These are phyloP conservation scores for Rhinoderma darwinii DNA, from an alignment of 2,113 vertebrate species.

Conservation along the genomic window DNA sequence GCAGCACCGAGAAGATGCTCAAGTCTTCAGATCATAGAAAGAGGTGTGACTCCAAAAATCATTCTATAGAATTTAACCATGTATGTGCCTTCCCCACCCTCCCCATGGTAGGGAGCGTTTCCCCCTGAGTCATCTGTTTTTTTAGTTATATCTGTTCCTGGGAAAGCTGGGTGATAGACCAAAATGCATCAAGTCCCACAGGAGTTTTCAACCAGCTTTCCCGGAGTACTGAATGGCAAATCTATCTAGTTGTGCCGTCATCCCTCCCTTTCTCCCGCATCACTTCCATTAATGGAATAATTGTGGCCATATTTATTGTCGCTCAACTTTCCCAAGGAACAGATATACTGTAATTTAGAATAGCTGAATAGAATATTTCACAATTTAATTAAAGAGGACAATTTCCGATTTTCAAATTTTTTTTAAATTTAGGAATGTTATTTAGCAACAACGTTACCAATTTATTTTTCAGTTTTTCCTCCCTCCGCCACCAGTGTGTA, in stretches of 20 bases:
- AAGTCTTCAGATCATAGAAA: slow-evolving; percentile 86
- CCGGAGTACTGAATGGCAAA: background rate
- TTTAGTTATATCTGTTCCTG: background rate
- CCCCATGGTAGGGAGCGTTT: background rate
- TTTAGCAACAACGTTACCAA: too few relatives aligned
- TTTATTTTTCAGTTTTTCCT: too few relatives aligned
- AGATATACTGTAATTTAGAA: too few relatives aligned
- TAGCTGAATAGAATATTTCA: too few relatives aligned
- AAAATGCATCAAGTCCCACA: background rate
- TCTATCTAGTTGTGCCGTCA: background rate
- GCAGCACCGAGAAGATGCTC: slow-evolving; percentile 86
- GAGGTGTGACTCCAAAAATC: slow-evolving; percentile 77
- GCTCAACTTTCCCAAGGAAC: too few relatives aligned
- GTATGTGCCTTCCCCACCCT: background rate
- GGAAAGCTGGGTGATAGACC: background rate
- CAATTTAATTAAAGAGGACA: too few relatives aligned
- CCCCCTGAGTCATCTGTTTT: background rate
- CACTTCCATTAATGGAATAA: too few relatives aligned
- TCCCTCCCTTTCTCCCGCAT: background rate
- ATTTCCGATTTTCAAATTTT: too few relatives aligned
- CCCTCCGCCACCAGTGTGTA: too few relatives aligned
- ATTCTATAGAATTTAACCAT: background rate
- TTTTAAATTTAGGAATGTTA: too few relatives aligned
- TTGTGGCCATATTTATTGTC: too few relatives aligned
- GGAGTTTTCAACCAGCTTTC: too few relatives aligned